These are phyloP conservation scores for Coecobrya sp. DNA, from an alignment of 2,888 invertebrate species.

Conservation along the genomic window DNA sequence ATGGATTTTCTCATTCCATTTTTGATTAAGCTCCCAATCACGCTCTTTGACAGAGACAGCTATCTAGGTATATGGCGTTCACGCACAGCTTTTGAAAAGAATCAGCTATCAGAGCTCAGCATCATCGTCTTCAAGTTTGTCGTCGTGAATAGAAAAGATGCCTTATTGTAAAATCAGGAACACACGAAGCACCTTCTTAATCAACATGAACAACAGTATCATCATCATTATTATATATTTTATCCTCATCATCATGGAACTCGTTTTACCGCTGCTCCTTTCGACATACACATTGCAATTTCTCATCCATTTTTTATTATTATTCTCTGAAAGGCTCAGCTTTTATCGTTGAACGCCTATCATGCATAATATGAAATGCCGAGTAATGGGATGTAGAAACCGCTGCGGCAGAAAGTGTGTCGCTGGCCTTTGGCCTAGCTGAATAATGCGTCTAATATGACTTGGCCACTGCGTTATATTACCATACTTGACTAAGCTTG, in stretches of 20 bases:
- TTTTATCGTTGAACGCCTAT: background rate
- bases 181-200: slow-evolving; percentile 54
- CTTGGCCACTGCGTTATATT: slow-evolving; percentile 76
- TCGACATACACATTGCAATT: slow-evolving; percentile 46
- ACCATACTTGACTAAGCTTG: slow-evolving; percentile 79
- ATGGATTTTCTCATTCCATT: slow-evolving; percentile 81
- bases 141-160: slow-evolving; percentile 21
- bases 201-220: slow-evolving; percentile 50
- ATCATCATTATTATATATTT: slow-evolving; percentile 66
- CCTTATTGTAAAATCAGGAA: slow-evolving; percentile 73
- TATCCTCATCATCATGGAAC: slow-evolving; percentile 83
- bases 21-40: slow-evolving; percentile 82
- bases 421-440: slow-evolving; percentile 82
- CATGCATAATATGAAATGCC: background rate
- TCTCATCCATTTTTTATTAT: slow-evolving; percentile 59
- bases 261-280: slow-evolving; percentile 84
- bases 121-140: slow-evolving; percentile 43
- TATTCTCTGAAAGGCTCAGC: slow-evolving; percentile 48
- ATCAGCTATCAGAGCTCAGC: too few species aligned
- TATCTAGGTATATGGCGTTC: background rate
- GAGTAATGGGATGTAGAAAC: slow-evolving; percentile 36
- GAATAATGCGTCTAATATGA: slow-evolving; percentile 74
- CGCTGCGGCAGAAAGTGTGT: slow-evolving; percentile 77
- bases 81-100: slow-evolving; percentile 53
- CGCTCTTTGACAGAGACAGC: slow-evolving; percentile 63